Conservation (phyloP, 2,797 vertebrate species). For the Hemitrygon akajei region DNA sequence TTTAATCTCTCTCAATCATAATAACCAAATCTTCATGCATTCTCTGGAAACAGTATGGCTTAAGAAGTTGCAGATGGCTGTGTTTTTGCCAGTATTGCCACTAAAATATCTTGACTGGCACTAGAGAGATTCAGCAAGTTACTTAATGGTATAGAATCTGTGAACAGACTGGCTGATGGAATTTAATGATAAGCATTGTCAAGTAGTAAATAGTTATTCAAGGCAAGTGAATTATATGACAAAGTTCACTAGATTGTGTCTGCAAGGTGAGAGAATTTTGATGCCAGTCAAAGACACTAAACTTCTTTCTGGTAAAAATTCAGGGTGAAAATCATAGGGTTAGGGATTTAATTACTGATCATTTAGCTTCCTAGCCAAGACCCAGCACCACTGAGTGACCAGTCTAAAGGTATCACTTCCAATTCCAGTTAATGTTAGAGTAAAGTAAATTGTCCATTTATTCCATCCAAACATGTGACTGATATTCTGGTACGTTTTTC, state of each 20-base stretch:
- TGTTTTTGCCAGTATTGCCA: background rate
- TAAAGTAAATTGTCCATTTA: background rate
- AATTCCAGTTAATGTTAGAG: background rate
- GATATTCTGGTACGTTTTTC: background rate
- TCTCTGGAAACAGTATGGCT: background rate
- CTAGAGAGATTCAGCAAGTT: background rate
- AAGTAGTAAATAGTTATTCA: background rate
- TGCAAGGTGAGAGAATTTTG: background rate
- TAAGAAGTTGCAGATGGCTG: background rate
- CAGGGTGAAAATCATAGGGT: background rate
- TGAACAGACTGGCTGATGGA: background rate
- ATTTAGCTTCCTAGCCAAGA: background rate
- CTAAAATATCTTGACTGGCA: background rate
- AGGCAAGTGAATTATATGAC: background rate
- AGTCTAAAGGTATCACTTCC: background rate
- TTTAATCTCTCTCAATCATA: background rate
- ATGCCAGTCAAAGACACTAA: background rate
- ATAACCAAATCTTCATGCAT: background rate
- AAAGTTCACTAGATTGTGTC: background rate
- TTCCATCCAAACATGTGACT: background rate
- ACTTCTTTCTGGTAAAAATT: background rate
- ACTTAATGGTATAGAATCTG: background rate
- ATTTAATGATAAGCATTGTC: background rate
- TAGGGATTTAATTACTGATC: background rate
- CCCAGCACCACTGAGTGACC: background rate